Evolutionary conservation across 2,797 vertebrate genomes (phyloP).

Genomic region (Acridotheres tristis): DNA sequence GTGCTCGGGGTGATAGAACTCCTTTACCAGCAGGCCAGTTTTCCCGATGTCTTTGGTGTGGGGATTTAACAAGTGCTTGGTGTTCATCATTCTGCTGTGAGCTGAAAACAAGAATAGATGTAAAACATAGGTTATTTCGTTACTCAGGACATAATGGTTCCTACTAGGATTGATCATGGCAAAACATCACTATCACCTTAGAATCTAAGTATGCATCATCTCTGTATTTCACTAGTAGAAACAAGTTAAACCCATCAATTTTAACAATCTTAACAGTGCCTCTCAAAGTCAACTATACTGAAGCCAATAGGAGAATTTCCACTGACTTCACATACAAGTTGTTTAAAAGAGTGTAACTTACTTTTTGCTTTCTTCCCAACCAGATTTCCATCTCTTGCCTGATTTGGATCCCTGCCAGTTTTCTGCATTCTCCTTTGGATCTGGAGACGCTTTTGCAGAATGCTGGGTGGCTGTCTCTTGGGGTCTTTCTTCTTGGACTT

Average conservation of each 20-base stretch:
- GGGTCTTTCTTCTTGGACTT: conserved; percentile 86
- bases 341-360: conserved; percentile 72
- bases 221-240: not conserved
- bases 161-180: not conserved
- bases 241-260: not conserved
- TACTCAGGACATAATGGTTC: not conserved
- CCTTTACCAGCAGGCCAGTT: conserved; percentile 82
- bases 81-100: conserved; percentile 83
- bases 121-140: not conserved
- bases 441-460: conserved; percentile 80
- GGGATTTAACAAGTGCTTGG: conserved; percentile 78
- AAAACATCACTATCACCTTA: not conserved
- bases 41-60: conserved; percentile 85
- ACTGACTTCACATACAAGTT: not conserved
- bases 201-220: not conserved
- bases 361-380: conserved; percentile 97
- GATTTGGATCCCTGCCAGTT: conserved; percentile 82
- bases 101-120: conserved; percentile 71
- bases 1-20: conserved; percentile 82
- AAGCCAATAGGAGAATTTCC: not conserved
- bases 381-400: conserved; percentile 90
- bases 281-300: not conserved
- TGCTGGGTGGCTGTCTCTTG: conserved; percentile 78
- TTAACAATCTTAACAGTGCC: not conserved
- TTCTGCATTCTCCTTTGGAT: conserved; percentile 85